Evolutionary conservation across 2,888 invertebrate species (phyloP), one percentile per base, ranked within the genome.

Genomic region (Trisateles emortualis): DNA sequence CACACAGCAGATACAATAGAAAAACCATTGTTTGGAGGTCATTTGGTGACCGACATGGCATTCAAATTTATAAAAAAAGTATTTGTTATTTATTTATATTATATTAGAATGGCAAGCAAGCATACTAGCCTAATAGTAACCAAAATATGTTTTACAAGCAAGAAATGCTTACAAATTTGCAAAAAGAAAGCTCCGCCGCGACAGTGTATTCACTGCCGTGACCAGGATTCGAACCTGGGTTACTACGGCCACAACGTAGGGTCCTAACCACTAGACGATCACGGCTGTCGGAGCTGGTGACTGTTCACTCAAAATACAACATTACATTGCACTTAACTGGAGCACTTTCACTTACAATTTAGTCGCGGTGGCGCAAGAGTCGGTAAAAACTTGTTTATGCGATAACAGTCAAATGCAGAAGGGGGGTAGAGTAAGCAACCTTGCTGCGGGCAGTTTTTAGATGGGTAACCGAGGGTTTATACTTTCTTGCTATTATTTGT

Each of bases 211-310:
- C 77, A 84, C 84, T 87, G 85, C 94, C 94, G 94, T 94, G 94
- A 95, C 95, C 88, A 88, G 95, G 95, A 95, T 94, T 95, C 95
- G 95, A 95, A 95, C 95, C 95, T 95, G 95, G 95, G 95, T 95
- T 95, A 94, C 94, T 94, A 94, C 95, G 95, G 95, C 95, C 95
- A 95, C 95, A 95, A 95, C 95, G 95, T 94, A 94, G 94, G 94
- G 94, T 95, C 94, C 95, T 95, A 95, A 95, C 95, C 95, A 95
- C 95, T 95, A 95, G 94, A 95, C 95, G 94, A 95, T 95, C 94
- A 69, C 67, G 71, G 64, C 84, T 85, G 58, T 30, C 68, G 78
- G 75, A 80, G 82, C 78, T 76, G 71, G 53, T 80, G 64, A 39
- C 0, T 13, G 13, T n/a, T 4, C 1, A 35, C 1, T 5, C 8